Evolutionary conservation across 2,797 vertebrate species (phyloP), one percentile per base, ranked within the genome.

Genomic region (Halcyon chelicuti): DNA sequence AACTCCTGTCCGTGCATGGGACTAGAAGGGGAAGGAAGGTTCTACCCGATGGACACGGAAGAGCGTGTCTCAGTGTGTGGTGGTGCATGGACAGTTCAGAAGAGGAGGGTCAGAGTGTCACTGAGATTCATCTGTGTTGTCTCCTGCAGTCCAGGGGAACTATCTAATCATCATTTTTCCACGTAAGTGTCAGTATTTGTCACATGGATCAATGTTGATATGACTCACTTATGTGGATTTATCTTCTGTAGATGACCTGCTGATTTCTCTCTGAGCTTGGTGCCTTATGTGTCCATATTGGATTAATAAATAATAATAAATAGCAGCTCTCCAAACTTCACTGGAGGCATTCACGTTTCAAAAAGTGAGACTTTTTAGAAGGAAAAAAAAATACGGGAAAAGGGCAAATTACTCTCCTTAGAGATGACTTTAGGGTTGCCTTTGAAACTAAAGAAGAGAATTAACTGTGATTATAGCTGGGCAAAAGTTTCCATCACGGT

Each of bases 381-480:
- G 12, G 12, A 52, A 21, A 29, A 62, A 10, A 33, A 51, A 28
- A 17, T 18, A 8, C 2, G 54, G 57, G 40, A 55, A 51, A 54
- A 78, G 22, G 35, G 22, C 19, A 85, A 65, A 70, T 86, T 39
- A 12, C 21, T 42, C 10, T 79, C 20, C 57, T 91, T 68, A n/a
- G 33, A 58, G 28, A 55, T 55, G 68, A 49, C 47, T 73, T 92
- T 35, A 85, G 39, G 31, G 52, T 95, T 89, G 25, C 51, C 46
- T 95, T 89, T 67, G 58, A 87, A 93, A 91, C 90, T 78, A 66
- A 73, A 58, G 58, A 54, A 74, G 68, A 33, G 47, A 93, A 90
- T 94, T 91, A 90, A 39, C 31, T 61, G 44, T 92, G 75, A 80
- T 93, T 78, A 75, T 42, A 78, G 35, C 85, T 86, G 66, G 67